A percentile compares a stretch with the other conserved stretches of the same genome.
Evolutionary conservation across 2,888 invertebrate species (phyloP).

Genomic region (Drosophila ochracea): DNA sequence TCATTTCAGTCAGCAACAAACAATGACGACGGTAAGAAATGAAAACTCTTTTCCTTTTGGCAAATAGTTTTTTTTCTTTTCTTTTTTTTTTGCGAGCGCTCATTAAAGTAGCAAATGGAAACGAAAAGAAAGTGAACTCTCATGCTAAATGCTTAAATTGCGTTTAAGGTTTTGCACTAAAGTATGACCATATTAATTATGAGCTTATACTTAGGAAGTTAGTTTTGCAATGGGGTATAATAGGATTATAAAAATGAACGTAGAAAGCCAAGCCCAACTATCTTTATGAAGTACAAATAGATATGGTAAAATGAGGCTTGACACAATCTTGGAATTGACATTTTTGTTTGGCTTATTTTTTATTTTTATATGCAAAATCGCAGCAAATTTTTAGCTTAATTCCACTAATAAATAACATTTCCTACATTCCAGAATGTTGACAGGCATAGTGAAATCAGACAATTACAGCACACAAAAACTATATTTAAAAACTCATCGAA

Average conservation of each 20-base stretch:
- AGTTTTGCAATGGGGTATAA: neutral
- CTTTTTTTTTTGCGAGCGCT: neutral
- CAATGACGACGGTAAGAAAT: slow-evolving; percentile 11
- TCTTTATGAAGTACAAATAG: neutral
- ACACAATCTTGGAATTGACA: neutral
- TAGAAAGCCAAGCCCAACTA: neutral
- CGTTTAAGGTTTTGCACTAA: slow-evolving; percentile 7
- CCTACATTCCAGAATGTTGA: neutral
- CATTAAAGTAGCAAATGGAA: slow-evolving; percentile 20
- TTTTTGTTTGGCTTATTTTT: neutral
- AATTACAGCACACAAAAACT: too few relatives aligned
- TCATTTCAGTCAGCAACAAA: slow-evolving; percentile 25
- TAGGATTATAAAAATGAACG: neutral
- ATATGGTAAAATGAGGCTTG: neutral
- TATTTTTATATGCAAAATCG: neutral
- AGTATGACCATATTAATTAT: slow-evolving; percentile 9
- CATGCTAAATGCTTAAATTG: slow-evolving; percentile 13
- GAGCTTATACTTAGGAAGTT: neutral
- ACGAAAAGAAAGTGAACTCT: slow-evolving; percentile 44
- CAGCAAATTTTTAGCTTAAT: neutral
- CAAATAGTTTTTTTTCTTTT: slow-evolving; percentile 5
- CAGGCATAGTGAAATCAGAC: too few relatives aligned
- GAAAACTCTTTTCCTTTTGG: slow-evolving; percentile 18
- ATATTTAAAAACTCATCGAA: neutral
- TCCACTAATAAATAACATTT: neutral